A percentile compares a stretch with the other conserved stretches of the same genome.
phyloP scores from a whole-genome alignment of 1,140 invertebrate genomes.

The Calycopis cecrops region DNA sequence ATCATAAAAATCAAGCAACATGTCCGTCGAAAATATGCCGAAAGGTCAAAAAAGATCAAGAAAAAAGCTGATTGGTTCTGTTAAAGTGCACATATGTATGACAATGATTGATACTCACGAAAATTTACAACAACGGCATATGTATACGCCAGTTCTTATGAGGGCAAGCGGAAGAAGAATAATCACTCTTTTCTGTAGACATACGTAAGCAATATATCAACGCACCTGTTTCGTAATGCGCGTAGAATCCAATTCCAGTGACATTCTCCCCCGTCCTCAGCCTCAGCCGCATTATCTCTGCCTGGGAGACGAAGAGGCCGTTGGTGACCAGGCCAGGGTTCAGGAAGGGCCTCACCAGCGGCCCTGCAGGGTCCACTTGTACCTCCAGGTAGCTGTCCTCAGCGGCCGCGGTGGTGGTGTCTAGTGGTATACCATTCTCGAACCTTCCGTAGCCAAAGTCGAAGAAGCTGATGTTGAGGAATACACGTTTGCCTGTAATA shows the following conservation, averaged over 20 bases:
- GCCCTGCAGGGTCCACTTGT: constrained; percentile 67
- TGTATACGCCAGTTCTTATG: no score
- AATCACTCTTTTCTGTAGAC: no score
- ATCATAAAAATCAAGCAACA: no score
- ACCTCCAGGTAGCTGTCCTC: constrained; percentile 75
- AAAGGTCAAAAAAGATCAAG: no score
- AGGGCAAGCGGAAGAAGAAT: no score
- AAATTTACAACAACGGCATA: no score
- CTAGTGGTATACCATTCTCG: constrained; percentile 47
- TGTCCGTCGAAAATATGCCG: no score
- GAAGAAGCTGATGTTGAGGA: constrained; percentile 79
- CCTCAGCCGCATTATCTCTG: constrained; percentile 75
- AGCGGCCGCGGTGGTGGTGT: constrained; percentile 37
- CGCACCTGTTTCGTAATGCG: constrained; percentile 78
- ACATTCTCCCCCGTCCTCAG: constrained; percentile 77
- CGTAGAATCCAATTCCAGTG: constrained; percentile 76
- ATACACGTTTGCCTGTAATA: constrained; percentile 76
- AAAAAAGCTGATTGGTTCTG: no score
- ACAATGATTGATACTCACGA: no score
- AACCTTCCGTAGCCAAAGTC: constrained; percentile 71
- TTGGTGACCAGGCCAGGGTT: constrained; percentile 71
- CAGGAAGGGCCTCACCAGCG: constrained; percentile 72
- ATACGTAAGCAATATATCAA: no score
- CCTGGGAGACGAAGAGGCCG: constrained; percentile 77
- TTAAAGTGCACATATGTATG: no score